These are phyloP conservation scores for Torymus texanus DNA, from an alignment of 2,888 invertebrate species.

Conservation along the genomic window DNA sequence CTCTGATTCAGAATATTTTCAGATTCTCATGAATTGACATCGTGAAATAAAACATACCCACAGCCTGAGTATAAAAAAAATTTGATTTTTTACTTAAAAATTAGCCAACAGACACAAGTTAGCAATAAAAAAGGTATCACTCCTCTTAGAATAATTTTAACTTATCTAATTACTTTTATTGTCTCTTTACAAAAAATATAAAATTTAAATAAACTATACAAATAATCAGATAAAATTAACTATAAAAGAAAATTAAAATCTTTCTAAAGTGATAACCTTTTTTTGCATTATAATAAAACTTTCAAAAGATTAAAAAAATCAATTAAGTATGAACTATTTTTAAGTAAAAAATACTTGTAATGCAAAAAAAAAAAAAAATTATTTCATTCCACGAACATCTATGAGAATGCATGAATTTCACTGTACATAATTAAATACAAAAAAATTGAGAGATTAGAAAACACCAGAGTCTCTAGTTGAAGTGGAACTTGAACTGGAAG, in stretches of 20 bases:
- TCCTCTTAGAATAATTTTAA: neutral
- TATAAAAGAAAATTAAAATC: neutral
- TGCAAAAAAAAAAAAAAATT: too few species aligned
- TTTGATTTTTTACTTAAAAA: conserved; percentile 19
- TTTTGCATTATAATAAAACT: too few species aligned
- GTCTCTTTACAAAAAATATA: conserved; percentile 10
- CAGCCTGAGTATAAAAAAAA: neutral
- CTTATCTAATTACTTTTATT: neutral
- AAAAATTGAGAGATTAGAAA: conserved; percentile 7
- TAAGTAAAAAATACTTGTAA: too few species aligned
- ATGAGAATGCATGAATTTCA: neutral
- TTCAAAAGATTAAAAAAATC: too few species aligned
- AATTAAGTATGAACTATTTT: too few species aligned
- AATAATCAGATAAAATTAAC: conserved; percentile 1
- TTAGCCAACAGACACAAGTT: neutral
- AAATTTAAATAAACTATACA: neutral
- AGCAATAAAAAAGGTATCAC: neutral
- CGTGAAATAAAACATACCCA: conserved; percentile 12
- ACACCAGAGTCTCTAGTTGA: conserved; percentile 80
- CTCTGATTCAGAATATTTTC: conserved; percentile 5
- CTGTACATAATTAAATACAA: neutral
- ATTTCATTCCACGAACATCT: too few species aligned
- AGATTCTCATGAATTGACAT: neutral
- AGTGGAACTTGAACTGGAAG: conserved; percentile 98
- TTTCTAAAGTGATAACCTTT: too few species aligned